Conservation (phyloP, 2,888 invertebrate species). For the Caenorhabditis sulstoni region DNA sequence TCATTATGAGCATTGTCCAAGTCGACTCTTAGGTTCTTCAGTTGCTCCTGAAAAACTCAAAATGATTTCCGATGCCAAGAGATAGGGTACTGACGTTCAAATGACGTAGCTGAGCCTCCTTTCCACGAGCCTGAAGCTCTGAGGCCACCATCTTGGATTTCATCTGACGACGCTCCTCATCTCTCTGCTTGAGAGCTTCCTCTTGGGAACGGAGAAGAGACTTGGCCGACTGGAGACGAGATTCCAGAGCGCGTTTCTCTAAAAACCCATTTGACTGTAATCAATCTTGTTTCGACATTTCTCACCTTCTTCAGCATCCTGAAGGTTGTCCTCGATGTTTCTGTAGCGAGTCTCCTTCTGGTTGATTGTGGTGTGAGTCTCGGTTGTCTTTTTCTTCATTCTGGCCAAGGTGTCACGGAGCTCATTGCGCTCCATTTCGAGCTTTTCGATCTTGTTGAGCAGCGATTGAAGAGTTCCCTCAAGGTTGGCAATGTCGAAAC, state of each 20-base stretch:
- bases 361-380: constrained; percentile 76
- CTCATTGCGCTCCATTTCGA: constrained; percentile 79
- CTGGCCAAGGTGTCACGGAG: constrained; percentile 78
- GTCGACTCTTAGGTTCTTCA: constrained; percentile 78
- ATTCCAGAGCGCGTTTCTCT: constrained; percentile 78
- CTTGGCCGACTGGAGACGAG: constrained; percentile 76
- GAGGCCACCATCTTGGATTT: constrained; percentile 80
- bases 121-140: constrained; percentile 79
- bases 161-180: constrained; percentile 79
- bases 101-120: constrained; percentile 79
- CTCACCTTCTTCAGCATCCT: constrained; percentile 77
- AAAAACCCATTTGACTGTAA: constrained; percentile 33
- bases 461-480: constrained; percentile 77
- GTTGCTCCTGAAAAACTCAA: constrained; percentile 77
- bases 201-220: constrained; percentile 78
- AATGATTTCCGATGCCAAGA: too few species aligned
- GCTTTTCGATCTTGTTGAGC: constrained; percentile 75
- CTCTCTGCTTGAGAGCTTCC: constrained; percentile 78
- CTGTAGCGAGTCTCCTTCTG: constrained; percentile 77
- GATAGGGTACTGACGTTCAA: constrained; percentile 69
- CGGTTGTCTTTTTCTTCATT: constrained; percentile 78
- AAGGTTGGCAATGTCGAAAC: constrained; percentile 72
- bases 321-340: constrained; percentile 79
- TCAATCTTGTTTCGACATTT: neutral
- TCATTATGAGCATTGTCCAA: constrained; percentile 78